Base-by-base conservation (phyloP, 1,140 invertebrate genomes). In the Ridgeia piscesae region DNA sequence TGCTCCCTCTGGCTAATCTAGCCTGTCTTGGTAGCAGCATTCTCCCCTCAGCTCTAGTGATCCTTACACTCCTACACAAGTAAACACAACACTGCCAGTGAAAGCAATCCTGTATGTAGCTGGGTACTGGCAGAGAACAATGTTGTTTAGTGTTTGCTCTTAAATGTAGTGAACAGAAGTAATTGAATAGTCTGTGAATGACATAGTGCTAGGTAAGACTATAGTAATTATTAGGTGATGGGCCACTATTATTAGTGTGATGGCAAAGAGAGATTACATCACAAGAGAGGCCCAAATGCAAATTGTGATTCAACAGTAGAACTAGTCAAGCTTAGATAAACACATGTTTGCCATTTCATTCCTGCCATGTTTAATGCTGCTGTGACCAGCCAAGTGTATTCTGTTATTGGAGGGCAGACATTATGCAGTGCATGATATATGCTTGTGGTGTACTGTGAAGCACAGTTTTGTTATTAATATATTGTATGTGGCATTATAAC, bases 141-240 rank as follows among this genome's bases (percentile, higher is more conserved):
- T 90, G 8, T 14, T 35, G 89, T 33, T 34, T 42, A 33, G 9
- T 27, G 21, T 90, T 34, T 35, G 89, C 9, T 90, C 9, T 35
- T 90, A 34, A 34, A 42, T 42, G 17, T 90, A n/a, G 89, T 90
- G 35, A 90, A 42, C 89, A 35, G 89, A 90, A 90, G 89, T 35
- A 90, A 90, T 90, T 90, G 89, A 35, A 90, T 90, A 90, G 34
- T 90, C 89, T 27, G 6, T 33, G 89, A 90, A 77, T 21, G 27
- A 21, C 11, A 77, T 77, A n/a, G 58, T 21, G 27, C 58, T 31
- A 42, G 4, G 42, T 42, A 42, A 4, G 42, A 21, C 58, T 77
- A 77, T 77, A 6, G 11, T 42, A 42, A 42, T 42, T 77, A 77
- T 77, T 77, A 6, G 58, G 58, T 77, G 58, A 77, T 77, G 58